Evolutionary conservation across 2,797 vertebrate species (phyloP).

Genomic region (Pristis pectinata): DNA sequence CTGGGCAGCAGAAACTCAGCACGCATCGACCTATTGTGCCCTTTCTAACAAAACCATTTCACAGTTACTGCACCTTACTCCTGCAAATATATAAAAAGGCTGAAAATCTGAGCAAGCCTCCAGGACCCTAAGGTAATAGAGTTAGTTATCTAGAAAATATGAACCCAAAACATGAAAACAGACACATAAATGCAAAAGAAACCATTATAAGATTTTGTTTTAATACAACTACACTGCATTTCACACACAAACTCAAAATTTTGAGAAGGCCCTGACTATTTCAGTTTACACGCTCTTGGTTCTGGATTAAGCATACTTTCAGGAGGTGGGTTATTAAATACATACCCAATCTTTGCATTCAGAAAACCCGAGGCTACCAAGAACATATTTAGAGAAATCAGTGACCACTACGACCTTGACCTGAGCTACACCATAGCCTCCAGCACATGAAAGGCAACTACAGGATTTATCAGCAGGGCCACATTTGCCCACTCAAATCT

Average conservation of each 20-base stretch:
- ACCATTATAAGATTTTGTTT: neutral
- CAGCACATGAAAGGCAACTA: slow-evolving; percentile 44
- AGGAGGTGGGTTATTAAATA: slow-evolving; percentile 41
- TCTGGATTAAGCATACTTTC: slow-evolving; percentile 12
- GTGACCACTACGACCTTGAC: slow-evolving; percentile 47
- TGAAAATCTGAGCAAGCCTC: slow-evolving; percentile 26
- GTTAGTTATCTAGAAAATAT: slow-evolving; percentile 42
- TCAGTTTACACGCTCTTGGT: neutral
- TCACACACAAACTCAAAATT: neutral
- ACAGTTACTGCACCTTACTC: slow-evolving; percentile 47
- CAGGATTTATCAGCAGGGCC: slow-evolving; percentile 48
- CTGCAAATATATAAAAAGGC: slow-evolving; percentile 42
- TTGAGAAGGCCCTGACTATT: neutral
- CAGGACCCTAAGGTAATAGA: slow-evolving; percentile 39
- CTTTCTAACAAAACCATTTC: slow-evolving; percentile 49
- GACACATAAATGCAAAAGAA: neutral
- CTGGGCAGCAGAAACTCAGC: slow-evolving; percentile 42
- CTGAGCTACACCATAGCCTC: slow-evolving; percentile 43
- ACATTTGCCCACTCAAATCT: slow-evolving; percentile 44
- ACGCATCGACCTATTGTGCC: slow-evolving; percentile 44
- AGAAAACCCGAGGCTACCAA: slow-evolving; percentile 42
- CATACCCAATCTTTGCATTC: slow-evolving; percentile 39
- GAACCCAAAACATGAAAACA: slow-evolving; percentile 13
- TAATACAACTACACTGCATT: neutral
- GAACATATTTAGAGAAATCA: slow-evolving; percentile 44